Evolutionary conservation across 2,888 invertebrate species (phyloP).

Genomic region (Parascotia fuliginaria): DNA sequence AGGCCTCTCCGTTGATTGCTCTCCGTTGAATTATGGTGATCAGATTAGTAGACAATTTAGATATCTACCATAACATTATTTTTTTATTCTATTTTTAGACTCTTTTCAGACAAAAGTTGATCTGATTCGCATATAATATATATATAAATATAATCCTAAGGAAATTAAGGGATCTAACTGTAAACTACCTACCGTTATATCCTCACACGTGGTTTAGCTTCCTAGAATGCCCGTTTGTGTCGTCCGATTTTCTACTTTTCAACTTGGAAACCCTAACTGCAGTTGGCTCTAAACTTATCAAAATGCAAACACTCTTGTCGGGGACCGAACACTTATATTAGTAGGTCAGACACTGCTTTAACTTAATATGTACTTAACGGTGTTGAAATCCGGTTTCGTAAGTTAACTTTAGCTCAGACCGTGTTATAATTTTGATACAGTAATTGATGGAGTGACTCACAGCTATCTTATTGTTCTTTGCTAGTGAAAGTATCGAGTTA

Average conservation of each 20-base stretch:
- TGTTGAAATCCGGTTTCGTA: slow-evolving; percentile 65
- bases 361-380: slow-evolving; percentile 74
- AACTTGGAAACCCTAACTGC: slow-evolving; percentile 12
- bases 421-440: slow-evolving; percentile 46
- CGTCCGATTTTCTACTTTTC: background rate
- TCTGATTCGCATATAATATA: too few species aligned
- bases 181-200: too few species aligned
- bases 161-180: too few species aligned
- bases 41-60: too few species aligned
- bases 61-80: too few species aligned
- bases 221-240: background rate
- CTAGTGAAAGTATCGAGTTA: slow-evolving; percentile 65
- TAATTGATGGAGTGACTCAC: slow-evolving; percentile 48
- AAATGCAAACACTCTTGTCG: slow-evolving; percentile 59
- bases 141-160: too few species aligned
- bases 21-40: too few species aligned
- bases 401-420: slow-evolving; percentile 47
- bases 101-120: too few species aligned
- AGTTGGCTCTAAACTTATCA: slow-evolving; percentile 50
- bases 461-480: slow-evolving; percentile 41
- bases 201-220: background rate
- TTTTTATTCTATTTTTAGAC: too few species aligned
- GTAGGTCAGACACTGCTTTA: slow-evolving; percentile 69
- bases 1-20: too few species aligned
- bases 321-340: slow-evolving; percentile 58